These are phyloP conservation scores for Drosophila yooni DNA, from an alignment of 2,888 invertebrate genomes.

Conservation along the genomic window DNA sequence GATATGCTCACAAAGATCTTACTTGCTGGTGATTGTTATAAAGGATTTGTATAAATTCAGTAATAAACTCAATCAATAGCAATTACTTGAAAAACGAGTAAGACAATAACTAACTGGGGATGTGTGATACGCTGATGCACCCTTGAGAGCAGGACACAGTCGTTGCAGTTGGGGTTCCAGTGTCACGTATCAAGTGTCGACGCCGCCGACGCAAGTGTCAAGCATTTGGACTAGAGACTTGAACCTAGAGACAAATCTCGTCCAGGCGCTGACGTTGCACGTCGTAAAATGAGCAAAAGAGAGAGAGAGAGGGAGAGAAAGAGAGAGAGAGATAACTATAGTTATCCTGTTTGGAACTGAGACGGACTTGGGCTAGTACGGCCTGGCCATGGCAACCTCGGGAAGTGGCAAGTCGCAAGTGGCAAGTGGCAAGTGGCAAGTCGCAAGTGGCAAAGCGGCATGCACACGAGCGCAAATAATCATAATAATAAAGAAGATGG, in stretches of 20 bases:
- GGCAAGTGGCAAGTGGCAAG: constrained; percentile 21
- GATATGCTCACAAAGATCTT: too few species aligned
- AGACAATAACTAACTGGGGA: neutral
- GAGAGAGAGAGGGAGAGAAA: neutral
- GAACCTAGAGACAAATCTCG: constrained; percentile 46
- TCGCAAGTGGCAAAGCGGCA: constrained; percentile 47
- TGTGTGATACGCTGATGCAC: constrained; percentile 20
- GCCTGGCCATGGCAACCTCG: constrained; percentile 70
- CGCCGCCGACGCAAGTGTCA: constrained; percentile 75
- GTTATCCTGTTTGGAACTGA: constrained; percentile 11
- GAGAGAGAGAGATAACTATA: neutral
- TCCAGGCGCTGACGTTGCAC: constrained; percentile 60
- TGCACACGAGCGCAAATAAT: constrained; percentile 80
- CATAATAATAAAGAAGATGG: constrained; percentile 66
- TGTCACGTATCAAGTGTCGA: constrained; percentile 71
- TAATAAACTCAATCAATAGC: neutral
- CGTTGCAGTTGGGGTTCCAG: constrained; percentile 19
- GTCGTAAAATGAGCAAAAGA: constrained; percentile 34
- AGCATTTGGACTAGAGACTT: constrained; percentile 58
- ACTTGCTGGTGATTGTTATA: neutral
- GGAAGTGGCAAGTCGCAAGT: constrained; percentile 20
- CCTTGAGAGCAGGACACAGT: constrained; percentile 41
- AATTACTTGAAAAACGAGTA: neutral
- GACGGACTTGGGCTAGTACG: constrained; percentile 6
- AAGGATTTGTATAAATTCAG: neutral